phyloP scores from a whole-genome alignment of 1,140 invertebrate species.

The Proctacanthus coquilletti region DNA sequence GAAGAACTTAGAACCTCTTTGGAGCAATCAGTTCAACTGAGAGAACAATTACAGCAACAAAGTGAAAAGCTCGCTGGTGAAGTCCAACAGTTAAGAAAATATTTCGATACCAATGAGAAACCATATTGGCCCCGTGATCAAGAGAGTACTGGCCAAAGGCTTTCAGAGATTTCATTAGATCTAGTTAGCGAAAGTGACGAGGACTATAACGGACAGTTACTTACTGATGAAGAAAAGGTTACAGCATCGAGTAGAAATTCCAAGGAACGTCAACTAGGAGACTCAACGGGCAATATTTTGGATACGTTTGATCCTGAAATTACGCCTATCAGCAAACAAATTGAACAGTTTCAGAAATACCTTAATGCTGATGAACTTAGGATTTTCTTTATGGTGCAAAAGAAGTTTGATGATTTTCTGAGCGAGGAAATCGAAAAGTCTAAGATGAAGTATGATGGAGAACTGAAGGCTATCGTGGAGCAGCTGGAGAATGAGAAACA shows the following conservation, averaged over 20 bases:
- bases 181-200: slow-evolving; percentile 24
- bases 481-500: slow-evolving; percentile 22
- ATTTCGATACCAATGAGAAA: slow-evolving; percentile 34
- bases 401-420: slow-evolving; percentile 35
- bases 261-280: slow-evolving; percentile 26
- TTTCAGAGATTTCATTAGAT: slow-evolving; percentile 28
- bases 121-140: slow-evolving; percentile 28
- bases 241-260: slow-evolving; percentile 14
- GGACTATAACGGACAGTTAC: slow-evolving; percentile 17
- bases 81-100: slow-evolving; percentile 40
- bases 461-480: slow-evolving; percentile 31
- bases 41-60: slow-evolving; percentile 40
- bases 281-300: slow-evolving; percentile 29
- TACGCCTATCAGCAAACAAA: slow-evolving; percentile 27
- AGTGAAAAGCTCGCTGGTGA: slow-evolving; percentile 42
- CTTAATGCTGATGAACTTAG: slow-evolving; percentile 29
- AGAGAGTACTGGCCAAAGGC: slow-evolving; percentile 22
- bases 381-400: slow-evolving; percentile 30
- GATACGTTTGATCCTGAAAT: too few relatives aligned
- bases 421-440: slow-evolving; percentile 32
- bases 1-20: slow-evolving; percentile 42
- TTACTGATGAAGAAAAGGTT: slow-evolving; percentile 18
- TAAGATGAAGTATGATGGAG: slow-evolving; percentile 31
- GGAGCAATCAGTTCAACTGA: slow-evolving; percentile 38
- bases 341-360: slow-evolving; percentile 27